Percentiles rank a stretch among this genome's conserved stretches.
These are phyloP conservation scores for Fulica atra DNA, from an alignment of 2,113 vertebrate genomes.

Conservation along the genomic window DNA sequence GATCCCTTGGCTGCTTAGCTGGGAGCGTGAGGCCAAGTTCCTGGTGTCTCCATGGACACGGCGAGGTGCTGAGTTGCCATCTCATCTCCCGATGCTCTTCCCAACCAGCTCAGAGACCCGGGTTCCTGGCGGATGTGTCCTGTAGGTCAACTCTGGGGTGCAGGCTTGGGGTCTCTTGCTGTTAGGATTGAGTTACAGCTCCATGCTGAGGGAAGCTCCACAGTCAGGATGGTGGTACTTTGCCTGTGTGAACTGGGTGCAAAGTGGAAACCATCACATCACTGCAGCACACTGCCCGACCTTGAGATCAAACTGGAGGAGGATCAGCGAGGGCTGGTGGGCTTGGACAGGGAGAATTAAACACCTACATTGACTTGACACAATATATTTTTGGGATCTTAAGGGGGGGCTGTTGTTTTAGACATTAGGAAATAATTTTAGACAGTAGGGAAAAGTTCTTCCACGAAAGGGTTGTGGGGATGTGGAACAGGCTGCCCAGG, in stretches of 20 bases:
- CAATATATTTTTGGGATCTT: background rate
- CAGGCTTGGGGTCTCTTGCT: background rate
- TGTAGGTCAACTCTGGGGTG: background rate
- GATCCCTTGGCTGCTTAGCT: background rate
- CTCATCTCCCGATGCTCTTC: background rate
- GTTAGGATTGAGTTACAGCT: background rate
- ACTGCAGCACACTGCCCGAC: background rate
- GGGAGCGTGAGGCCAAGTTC: rapidly evolving
- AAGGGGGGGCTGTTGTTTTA: background rate
- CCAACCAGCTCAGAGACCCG: rapidly evolving
- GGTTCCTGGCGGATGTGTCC: background rate
- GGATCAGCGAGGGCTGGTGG: background rate
- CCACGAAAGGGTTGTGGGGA: too few relatives aligned
- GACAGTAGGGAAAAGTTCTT: too few relatives aligned
- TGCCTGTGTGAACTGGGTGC: background rate
- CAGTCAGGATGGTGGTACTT: background rate
- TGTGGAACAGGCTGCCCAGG: too few relatives aligned
- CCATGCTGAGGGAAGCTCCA: background rate
- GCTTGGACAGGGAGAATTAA: background rate
- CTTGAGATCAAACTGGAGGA: background rate
- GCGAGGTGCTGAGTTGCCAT: background rate
- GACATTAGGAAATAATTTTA: too few relatives aligned
- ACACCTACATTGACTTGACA: background rate
- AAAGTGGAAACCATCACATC: background rate
- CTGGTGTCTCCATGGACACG: rapidly evolving